A percentile compares a stretch with the other conserved stretches of the same genome.
Conservation (phyloP, 2,888 invertebrate species). For the Cactoblastis cactorum region DNA sequence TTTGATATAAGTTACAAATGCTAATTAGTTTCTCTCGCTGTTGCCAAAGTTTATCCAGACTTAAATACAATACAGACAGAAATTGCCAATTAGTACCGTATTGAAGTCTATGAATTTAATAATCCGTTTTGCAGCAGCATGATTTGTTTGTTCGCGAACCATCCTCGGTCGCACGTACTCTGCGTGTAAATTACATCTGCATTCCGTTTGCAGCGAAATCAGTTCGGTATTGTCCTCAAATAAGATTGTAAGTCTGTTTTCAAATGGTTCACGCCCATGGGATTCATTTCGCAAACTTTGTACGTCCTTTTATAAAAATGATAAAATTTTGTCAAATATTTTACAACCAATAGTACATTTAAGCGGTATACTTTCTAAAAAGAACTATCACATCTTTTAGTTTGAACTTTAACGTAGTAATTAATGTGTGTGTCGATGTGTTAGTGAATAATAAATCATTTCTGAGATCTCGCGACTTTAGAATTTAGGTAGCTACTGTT, state of each 20-base stretch:
- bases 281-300: background rate
- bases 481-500: too few relatives aligned
- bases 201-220: too few relatives aligned
- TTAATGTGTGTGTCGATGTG: too few relatives aligned
- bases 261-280: background rate
- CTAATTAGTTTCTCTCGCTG: conserved; percentile 8
- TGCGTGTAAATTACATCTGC: background rate
- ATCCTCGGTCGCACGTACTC: background rate
- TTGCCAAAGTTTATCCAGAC: background rate
- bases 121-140: background rate
- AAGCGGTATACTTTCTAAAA: too few relatives aligned
- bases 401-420: too few relatives aligned
- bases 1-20: conserved; percentile 9
- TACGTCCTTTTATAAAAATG: too few relatives aligned
- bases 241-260: background rate
- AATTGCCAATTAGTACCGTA: conserved; percentile 1
- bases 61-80: background rate
- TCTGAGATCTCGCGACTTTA: too few relatives aligned
- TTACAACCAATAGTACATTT: too few relatives aligned
- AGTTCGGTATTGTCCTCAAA: background rate
- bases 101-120: background rate
- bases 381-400: too few relatives aligned
- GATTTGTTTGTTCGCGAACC: background rate
- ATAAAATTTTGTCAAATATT: too few relatives aligned
- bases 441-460: too few relatives aligned